A percentile compares a stretch with the other conserved stretches of the same genome.
These are phyloP conservation scores for Esox masquinongy DNA, from an alignment of 2,797 vertebrate genomes.

Conservation along the genomic window DNA sequence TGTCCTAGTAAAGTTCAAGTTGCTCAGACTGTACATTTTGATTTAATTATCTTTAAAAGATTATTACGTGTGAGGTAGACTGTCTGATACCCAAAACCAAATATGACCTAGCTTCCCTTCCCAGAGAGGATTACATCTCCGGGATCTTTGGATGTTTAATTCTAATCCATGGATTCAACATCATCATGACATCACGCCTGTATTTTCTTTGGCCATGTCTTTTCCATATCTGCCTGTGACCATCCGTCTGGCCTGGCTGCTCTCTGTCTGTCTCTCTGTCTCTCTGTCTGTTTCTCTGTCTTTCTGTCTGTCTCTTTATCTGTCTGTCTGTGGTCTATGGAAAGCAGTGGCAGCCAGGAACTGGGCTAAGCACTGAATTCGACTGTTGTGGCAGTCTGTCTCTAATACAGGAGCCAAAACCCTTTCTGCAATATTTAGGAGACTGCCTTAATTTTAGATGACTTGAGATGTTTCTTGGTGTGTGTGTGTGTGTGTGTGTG, in stretches of 20 bases:
- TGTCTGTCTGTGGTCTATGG: constrained; percentile 70
- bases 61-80: constrained; percentile 70
- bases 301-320: constrained; percentile 11
- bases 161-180: constrained; percentile 55
- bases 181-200: constrained; percentile 43
- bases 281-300: constrained; percentile 20
- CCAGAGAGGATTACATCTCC: constrained; percentile 91
- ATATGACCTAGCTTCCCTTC: constrained; percentile 79
- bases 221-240: constrained; percentile 35
- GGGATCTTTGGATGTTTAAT: constrained; percentile 25
- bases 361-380: constrained; percentile 70
- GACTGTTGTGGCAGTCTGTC: constrained; percentile 89
- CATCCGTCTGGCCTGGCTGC: constrained; percentile 16
- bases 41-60: constrained; percentile 59
- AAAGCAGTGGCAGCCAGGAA: constrained; percentile 51
- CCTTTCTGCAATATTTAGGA: constrained; percentile 95
- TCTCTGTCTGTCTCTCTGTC: constrained; percentile 29
- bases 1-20: constrained; percentile 60
- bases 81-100: constrained; percentile 85
- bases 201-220: constrained; percentile 47
- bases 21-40: constrained; percentile 56
- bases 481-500: constrained; percentile 37
- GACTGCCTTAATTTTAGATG: constrained; percentile 93
- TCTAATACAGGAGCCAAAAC: constrained; percentile 91
- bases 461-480: constrained; percentile 59